phyloP scores from a whole-genome alignment of 2,797 vertebrate genomes.

The Salmo trutta region DNA sequence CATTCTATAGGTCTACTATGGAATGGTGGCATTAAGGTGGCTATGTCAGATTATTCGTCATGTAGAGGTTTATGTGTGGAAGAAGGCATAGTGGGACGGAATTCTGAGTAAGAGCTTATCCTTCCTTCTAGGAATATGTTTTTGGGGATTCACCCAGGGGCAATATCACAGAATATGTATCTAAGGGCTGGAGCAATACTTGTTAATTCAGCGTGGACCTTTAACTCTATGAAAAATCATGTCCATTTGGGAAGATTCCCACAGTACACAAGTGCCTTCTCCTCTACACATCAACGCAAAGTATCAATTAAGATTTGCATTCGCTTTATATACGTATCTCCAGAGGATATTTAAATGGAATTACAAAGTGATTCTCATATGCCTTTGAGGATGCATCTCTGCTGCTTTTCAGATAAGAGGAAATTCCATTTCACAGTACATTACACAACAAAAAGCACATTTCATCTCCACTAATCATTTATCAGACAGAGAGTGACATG shows the following conservation, averaged over 20 bases:
- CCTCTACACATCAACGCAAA: conserved; percentile 12
- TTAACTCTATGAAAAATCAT: neutral
- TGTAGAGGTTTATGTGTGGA: neutral
- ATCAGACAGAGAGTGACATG: conserved; percentile 51
- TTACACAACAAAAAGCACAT: conserved; percentile 63
- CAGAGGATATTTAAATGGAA: neutral
- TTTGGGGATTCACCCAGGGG: neutral
- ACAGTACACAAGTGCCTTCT: neutral
- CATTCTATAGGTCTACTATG: neutral
- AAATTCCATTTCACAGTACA: conserved; percentile 70
- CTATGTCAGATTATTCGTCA: neutral
- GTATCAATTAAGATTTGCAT: conserved; percentile 17
- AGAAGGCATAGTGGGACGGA: neutral
- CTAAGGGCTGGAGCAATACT: no score
- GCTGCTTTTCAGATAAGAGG: conserved; percentile 53
- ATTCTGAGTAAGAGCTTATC: neutral
- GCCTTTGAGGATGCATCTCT: conserved; percentile 37
- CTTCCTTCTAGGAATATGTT: neutral
- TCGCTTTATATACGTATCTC: no score
- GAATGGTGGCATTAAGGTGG: neutral
- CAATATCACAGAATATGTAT: neutral
- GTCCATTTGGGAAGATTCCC: neutral
- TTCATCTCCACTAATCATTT: conserved; percentile 65
- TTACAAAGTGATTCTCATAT: conserved; percentile 55
- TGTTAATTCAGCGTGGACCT: neutral